Conservation (phyloP, 1,140 invertebrate genomes). For the Diabrotica undecimpunctata region DNA sequence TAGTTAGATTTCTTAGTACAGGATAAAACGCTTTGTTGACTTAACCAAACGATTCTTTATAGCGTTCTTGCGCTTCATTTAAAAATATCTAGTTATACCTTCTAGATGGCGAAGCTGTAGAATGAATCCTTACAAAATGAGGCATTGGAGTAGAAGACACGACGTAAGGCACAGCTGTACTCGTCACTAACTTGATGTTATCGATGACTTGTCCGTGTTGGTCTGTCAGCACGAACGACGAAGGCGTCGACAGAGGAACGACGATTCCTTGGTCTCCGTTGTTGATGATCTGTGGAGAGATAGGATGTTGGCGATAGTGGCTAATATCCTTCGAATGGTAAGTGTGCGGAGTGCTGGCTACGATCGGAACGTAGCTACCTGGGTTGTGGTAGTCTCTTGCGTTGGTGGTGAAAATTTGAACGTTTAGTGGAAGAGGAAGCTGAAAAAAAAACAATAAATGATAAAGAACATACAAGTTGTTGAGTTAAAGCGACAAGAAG, state of each 20-base stretch:
- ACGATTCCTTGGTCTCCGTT: constrained; percentile 10
- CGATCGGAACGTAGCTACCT: constrained; percentile 17
- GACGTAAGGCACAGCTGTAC: neutral
- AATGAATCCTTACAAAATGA: neutral
- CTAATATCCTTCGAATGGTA: neutral
- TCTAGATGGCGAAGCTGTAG: neutral
- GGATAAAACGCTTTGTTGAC: no score
- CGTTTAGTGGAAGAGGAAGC: constrained; percentile 15
- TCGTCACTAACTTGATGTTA: constrained; percentile 8
- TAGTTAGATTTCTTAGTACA: no score
- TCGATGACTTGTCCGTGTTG: constrained; percentile 11
- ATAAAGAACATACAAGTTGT: no score
- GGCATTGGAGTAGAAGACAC: neutral
- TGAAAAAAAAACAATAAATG: neutral
- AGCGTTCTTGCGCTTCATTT: no score
- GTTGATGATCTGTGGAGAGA: constrained; percentile 9
- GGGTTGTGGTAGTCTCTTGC: constrained; percentile 18
- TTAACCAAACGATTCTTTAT: no score
- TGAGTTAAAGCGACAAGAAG: no score
- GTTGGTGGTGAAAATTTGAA: constrained; percentile 29
- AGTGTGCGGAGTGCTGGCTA: constrained; percentile 4
- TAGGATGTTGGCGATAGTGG: neutral
- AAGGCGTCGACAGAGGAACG: constrained; percentile 6
- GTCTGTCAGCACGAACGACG: constrained; percentile 13
- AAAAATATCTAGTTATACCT: neutral